phyloP scores from a whole-genome alignment of 2,113 vertebrate genomes.

The Chloropsis cyanopogon region DNA sequence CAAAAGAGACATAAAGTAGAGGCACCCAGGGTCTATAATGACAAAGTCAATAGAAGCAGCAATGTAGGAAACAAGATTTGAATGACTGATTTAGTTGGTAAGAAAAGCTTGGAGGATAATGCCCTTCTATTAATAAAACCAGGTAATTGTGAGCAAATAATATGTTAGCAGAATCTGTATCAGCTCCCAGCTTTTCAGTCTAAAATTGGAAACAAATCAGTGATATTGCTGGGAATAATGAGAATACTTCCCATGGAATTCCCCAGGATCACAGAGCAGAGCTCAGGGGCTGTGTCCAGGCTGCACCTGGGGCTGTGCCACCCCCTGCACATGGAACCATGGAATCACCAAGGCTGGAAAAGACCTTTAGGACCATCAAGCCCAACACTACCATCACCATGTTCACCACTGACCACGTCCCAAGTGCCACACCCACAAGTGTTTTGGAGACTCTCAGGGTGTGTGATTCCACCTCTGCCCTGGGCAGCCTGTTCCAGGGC shows the following conservation, averaged over 20 bases:
- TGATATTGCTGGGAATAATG: neutral
- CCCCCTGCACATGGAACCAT: accelerated
- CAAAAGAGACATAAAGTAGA: neutral
- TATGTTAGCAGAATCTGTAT: neutral
- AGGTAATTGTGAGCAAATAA: neutral
- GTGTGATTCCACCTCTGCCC: neutral
- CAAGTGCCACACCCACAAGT: accelerated
- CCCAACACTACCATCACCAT: accelerated
- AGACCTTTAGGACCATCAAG: neutral
- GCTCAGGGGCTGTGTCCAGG: neutral
- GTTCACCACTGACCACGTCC: accelerated
- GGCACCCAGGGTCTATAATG: neutral
- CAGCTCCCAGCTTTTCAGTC: neutral
- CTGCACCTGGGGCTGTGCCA: neutral
- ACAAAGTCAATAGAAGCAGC: neutral
- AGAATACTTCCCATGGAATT: neutral
- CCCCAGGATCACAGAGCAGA: neutral
- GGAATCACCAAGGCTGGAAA: neutral
- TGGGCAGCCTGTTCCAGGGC: neutral
- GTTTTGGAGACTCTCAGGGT: neutral
- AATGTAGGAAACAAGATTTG: neutral
- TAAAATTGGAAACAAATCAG: neutral
- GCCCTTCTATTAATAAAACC: neutral
- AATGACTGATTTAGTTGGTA: neutral
- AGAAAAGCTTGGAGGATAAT: neutral